These are phyloP conservation scores for Cynodonichthys magdalenae DNA, from an alignment of 2,797 vertebrate genomes.

Conservation along the genomic window DNA sequence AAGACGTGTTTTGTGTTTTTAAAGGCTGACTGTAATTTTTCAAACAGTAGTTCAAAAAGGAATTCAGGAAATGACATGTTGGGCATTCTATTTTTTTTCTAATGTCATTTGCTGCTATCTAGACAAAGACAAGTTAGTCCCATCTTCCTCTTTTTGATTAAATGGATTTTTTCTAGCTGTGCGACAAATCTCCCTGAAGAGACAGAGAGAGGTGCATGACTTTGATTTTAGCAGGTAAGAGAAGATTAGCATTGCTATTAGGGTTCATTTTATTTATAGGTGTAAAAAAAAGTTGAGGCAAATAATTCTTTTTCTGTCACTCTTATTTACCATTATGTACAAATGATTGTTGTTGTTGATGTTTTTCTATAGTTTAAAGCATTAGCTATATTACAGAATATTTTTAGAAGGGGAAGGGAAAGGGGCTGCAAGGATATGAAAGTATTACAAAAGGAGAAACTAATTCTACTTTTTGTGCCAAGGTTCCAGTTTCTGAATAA, in stretches of 20 bases:
- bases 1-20: not conserved
- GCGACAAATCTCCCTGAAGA: not conserved
- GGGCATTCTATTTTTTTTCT: not conserved
- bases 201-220: not conserved
- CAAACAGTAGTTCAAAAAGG: constrained; percentile 33
- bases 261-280: not conserved
- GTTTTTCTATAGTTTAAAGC: not conserved
- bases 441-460: constrained; percentile 32
- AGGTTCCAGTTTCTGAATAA: not conserved
- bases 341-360: not conserved
- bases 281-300: not conserved
- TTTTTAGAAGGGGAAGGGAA: not conserved
- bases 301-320: not conserved
- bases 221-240: constrained; percentile 34
- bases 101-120: not conserved
- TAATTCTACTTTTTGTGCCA: not conserved
- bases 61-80: not conserved
- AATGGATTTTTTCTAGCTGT: not conserved
- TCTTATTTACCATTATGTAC: too few relatives aligned
- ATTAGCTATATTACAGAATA: not conserved
- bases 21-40: not conserved
- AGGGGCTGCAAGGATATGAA: constrained; percentile 46
- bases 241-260: not conserved
- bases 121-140: not conserved
- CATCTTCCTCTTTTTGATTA: constrained; percentile 50